These are phyloP conservation scores for Prosopocoilus inquinatus DNA, from an alignment of 2,888 invertebrate species.

Conservation along the genomic window DNA sequence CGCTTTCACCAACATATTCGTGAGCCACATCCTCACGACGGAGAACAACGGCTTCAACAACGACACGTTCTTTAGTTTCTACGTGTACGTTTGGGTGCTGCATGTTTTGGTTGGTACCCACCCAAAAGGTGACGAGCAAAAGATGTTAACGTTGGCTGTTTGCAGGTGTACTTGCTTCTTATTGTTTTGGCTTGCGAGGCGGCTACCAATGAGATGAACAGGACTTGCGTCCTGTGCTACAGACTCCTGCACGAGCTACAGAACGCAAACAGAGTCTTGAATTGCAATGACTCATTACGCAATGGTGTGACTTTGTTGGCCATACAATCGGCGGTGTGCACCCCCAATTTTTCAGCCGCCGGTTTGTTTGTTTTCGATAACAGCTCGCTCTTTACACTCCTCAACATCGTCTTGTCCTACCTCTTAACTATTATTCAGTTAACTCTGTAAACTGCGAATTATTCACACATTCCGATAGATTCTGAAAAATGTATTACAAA, in stretches of 20 bases:
- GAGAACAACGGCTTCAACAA: too few species aligned
- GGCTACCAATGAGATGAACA: conserved; percentile 28
- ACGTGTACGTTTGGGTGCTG: too few species aligned
- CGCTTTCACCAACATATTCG: too few species aligned
- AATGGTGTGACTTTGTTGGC: conserved; percentile 19
- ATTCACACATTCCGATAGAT: too few species aligned
- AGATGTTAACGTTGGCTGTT: too few species aligned
- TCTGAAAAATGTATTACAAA: too few species aligned
- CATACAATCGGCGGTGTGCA: conserved; percentile 15
- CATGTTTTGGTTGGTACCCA: too few species aligned
- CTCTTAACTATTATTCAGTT: conserved; percentile 25
- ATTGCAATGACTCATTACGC: conserved; percentile 15
- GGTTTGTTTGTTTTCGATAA: conserved; percentile 25
- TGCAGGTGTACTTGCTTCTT: conserved; percentile 20
- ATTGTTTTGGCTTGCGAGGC: conserved; percentile 25
- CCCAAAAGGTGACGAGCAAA: too few species aligned
- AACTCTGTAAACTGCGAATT: conserved; percentile 14
- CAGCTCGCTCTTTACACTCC: conserved; percentile 23
- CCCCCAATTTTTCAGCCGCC: conserved; percentile 19
- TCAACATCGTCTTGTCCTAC: conserved; percentile 24
- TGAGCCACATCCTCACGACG: too few species aligned
- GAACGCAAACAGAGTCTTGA: neutral
- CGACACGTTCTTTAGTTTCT: too few species aligned
- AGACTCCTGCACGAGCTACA: conserved; percentile 27
- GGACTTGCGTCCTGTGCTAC: conserved; percentile 26